phyloP scores from a whole-genome alignment of 35 echinoderm and acorn worm species.

The Stichopus chloronotus region DNA sequence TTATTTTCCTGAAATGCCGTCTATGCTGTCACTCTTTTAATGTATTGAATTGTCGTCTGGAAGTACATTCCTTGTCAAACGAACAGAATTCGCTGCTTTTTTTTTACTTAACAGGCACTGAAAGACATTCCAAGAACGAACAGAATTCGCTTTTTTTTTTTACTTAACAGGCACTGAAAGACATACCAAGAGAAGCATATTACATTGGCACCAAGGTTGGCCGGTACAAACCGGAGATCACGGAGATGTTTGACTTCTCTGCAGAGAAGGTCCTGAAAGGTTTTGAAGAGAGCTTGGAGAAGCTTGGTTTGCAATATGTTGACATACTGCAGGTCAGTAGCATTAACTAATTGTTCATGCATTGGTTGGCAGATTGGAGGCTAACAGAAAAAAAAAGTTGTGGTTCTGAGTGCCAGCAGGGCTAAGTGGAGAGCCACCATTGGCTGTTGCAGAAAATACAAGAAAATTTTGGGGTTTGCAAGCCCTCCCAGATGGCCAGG shows the following conservation, averaged over 20 bases:
- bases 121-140: no score
- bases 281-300: constrained; percentile 84
- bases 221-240: constrained; percentile 68
- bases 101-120: constrained; percentile 57
- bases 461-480: no score
- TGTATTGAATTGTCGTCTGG: no score
- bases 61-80: no score
- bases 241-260: constrained; percentile 95
- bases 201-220: constrained; percentile 96
- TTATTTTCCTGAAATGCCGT: no score
- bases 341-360: neutral
- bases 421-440: neutral
- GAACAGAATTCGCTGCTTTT: neutral
- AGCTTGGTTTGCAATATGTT: constrained; percentile 78
- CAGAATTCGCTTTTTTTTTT: neutral
- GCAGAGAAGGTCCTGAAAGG: constrained; percentile 76
- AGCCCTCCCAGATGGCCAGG: no score
- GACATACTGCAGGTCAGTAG: constrained; percentile 93
- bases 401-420: neutral
- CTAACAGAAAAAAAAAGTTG: no score
- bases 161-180: constrained; percentile 68
- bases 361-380: neutral
- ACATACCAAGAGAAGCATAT: constrained; percentile 81
- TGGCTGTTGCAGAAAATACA: neutral
- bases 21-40: no score